Evolutionary conservation across 2,797 vertebrate genomes (phyloP).

Genomic region (Crax fasciolata): DNA sequence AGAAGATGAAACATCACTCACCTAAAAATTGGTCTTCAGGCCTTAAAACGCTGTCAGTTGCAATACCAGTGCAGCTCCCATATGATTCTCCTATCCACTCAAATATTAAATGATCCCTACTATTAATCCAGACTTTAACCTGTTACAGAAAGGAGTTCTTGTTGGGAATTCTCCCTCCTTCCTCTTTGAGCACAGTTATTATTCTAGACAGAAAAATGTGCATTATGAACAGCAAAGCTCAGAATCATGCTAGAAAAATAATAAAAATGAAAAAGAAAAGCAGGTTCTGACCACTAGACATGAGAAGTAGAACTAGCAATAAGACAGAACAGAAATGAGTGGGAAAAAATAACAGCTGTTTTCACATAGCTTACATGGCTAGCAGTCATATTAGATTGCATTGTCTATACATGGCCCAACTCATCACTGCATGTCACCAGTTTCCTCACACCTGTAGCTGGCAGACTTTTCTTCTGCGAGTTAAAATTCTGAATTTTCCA

Average conservation of each 20-base stretch:
- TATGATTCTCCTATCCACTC: neutral
- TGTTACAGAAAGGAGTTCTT: neutral
- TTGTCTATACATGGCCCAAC: neutral
- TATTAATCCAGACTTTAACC: neutral
- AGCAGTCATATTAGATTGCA: neutral
- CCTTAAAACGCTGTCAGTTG: neutral
- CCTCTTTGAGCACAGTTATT: neutral
- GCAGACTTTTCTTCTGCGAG: neutral
- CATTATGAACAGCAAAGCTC: neutral
- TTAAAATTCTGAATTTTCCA: neutral
- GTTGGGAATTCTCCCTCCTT: neutral
- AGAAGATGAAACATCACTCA: neutral
- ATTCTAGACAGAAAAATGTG: neutral
- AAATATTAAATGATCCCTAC: constrained; percentile 6
- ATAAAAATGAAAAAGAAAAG: neutral
- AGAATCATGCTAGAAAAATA: neutral
- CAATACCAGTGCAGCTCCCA: neutral
- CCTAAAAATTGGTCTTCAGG: neutral
- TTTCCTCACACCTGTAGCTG: neutral
- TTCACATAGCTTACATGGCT: neutral
- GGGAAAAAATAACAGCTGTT: neutral
- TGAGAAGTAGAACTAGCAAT: neutral
- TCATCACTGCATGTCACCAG: neutral
- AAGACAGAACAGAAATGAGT: neutral
- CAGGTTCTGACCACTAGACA: neutral